These are phyloP conservation scores for Tachyglossus aculeatus DNA, from an alignment of 2,797 vertebrate genomes.

Conservation along the genomic window DNA sequence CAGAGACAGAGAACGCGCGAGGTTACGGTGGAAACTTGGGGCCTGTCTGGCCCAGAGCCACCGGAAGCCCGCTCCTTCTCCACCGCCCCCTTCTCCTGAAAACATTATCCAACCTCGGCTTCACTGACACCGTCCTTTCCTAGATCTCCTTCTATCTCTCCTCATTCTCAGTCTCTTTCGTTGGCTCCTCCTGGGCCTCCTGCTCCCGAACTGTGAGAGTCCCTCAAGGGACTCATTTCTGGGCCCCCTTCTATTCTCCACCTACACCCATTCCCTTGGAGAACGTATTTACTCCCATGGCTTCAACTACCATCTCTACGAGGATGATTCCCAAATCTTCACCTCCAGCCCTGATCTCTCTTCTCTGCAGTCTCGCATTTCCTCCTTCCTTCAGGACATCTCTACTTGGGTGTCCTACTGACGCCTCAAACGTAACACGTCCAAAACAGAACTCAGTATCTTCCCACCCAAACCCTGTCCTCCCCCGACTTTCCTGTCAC, in stretches of 20 bases:
- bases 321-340: not conserved
- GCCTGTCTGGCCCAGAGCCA: no score
- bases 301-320: no score
- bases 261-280: rapidly evolving
- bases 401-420: not conserved
- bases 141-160: not conserved
- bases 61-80: no score
- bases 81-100: no score
- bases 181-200: not conserved
- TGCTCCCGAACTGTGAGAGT: not conserved
- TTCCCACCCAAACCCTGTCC: not conserved
- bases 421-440: not conserved
- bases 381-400: not conserved
- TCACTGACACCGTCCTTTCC: not conserved
- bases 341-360: not conserved
- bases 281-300: not conserved
- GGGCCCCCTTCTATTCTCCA: not conserved
- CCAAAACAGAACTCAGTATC: not conserved
- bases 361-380: not conserved
- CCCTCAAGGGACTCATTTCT: no score
- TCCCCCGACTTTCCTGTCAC: not conserved
- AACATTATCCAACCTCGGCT: no score
- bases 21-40: no score
- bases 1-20: no score
- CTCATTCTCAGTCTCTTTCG: not conserved